Evolutionary conservation across 2,888 invertebrate species (phyloP).

Genomic region (Neocrepidodera transversa): DNA sequence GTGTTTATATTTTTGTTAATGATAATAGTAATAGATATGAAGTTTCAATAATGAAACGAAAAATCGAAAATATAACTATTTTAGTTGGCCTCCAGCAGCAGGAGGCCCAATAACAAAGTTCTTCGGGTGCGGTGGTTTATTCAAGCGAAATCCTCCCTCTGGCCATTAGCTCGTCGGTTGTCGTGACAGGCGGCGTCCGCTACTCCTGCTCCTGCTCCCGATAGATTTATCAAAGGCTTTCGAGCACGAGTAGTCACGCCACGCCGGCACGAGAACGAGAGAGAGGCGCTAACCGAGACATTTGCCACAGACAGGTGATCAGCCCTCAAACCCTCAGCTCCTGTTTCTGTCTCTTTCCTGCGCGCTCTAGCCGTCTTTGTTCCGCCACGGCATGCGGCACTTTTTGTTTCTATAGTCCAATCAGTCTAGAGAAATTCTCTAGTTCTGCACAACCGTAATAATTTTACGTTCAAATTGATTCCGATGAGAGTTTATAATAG

Average conservation of each 20-base stretch:
- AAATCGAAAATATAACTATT: no score
- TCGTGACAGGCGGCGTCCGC: conserved; percentile 38
- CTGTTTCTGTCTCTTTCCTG: conserved; percentile 16
- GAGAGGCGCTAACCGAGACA: conserved; percentile 58
- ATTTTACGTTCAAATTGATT: no score
- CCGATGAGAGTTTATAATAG: no score
- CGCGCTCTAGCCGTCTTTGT: conserved; percentile 7
- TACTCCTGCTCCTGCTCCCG: no score
- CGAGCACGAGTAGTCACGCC: conserved; percentile 41
- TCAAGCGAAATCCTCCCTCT: conserved; percentile 28
- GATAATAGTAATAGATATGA: no score
- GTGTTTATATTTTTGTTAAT: no score
- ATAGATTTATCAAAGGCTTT: conserved; percentile 55
- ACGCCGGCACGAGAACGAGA: conserved; percentile 36
- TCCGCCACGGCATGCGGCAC: conserved; percentile 16
- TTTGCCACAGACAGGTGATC: conserved; percentile 59
- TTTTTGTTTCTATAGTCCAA: conserved; percentile 4
- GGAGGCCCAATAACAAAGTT: conserved; percentile 6
- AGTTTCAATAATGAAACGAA: no score
- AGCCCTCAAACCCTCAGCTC: conserved; percentile 50
- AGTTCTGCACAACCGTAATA: no score
- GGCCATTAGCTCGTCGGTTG: conserved; percentile 26
- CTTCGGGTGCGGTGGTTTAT: conserved; percentile 14
- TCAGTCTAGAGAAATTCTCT: conserved; percentile 1
- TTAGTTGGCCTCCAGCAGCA: not conserved